Conservation (phyloP, 2,888 invertebrate species). For the Lasioglossum oenotherae region DNA sequence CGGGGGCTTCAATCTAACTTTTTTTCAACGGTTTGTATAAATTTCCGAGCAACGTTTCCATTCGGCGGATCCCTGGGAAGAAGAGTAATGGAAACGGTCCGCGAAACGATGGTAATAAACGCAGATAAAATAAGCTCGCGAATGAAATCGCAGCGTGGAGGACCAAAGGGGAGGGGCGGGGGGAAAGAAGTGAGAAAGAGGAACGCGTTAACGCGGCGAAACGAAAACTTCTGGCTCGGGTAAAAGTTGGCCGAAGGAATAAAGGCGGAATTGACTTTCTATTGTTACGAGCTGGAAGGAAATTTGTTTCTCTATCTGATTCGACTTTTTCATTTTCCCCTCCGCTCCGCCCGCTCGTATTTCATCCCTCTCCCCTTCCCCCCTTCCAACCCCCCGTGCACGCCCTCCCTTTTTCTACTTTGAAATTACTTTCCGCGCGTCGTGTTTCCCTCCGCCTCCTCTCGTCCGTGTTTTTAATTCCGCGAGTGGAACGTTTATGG, state of each 20-base stretch:
- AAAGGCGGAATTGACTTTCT: constrained; percentile 24
- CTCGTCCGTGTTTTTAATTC: constrained; percentile 10
- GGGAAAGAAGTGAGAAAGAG: not conserved
- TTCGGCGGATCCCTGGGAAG: not conserved
- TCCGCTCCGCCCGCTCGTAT: not conserved
- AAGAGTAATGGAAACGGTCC: constrained; percentile 20
- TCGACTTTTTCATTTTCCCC: constrained; percentile 9
- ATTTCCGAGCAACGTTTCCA: constrained; percentile 22
- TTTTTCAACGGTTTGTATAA: not conserved
- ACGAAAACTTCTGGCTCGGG: constrained; percentile 5
- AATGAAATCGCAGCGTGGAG: constrained; percentile 7
- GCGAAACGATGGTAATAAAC: constrained; percentile 38
- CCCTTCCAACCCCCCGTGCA: not conserved
- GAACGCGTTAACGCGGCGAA: not conserved
- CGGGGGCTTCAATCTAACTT: not conserved
- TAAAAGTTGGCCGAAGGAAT: constrained; percentile 15
- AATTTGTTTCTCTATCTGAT: constrained; percentile 25
- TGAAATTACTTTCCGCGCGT: constrained; percentile 21
- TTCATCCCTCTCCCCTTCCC: not conserved
- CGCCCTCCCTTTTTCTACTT: not conserved
- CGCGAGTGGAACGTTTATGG: constrained; percentile 12
- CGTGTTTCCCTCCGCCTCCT: not conserved
- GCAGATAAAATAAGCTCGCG: constrained; percentile 25
- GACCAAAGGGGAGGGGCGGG: not conserved
- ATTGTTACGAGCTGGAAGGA: constrained; percentile 14